Base-by-base conservation (phyloP, 1,140 invertebrate genomes). In the Oedothorax gibbosus region DNA sequence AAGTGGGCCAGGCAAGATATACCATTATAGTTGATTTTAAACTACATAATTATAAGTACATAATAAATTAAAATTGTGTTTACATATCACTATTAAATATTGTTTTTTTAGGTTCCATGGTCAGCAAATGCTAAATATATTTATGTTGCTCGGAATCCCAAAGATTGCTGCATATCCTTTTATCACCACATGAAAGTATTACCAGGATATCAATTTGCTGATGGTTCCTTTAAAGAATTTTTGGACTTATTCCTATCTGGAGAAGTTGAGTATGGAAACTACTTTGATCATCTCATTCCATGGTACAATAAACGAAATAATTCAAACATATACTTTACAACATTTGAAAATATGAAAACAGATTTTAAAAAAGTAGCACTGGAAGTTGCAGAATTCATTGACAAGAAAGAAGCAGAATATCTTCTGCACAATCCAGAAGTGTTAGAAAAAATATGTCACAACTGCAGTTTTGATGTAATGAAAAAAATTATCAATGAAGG, bases 131-230 rank as follows among this genome's bases (percentile, higher is more conserved):
- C 92, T 92, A 51, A 92, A 91, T 95, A 12, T 56, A 91, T 96
- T 11, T 96, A 96, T 88, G 93, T 96, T 0, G 93, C 94, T 6
- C 91, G 96, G 77, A 96, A 97, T 91, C 95, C 96, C 0, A 95
- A 96, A 89, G 96, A 97, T 89, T 94, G 96, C 0, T 94, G 93
- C 4, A 94, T 96, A 0, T 97, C 95, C 0, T 96, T 94, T 89
- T 97, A 94, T 88, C 93, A 96, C 89, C 86, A 87, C 20, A 86
- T 79, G 73, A 62, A 62, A 15, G 12, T 64, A 15, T n/a, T 87
- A 50, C 66, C 68, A n/a, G 68, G 54, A 14, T 87, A 87, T 57
- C 79, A 77, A 20, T 92, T 96, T 57, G 94, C 95, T 89, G 84
- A 89, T 62, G 89, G 87, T 10, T 85, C 88, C 8, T 90, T 90